Base-by-base conservation (phyloP, 30 jellyfish, hydroid and myxozoan genomes). In the Turritopsis dohrnii region DNA sequence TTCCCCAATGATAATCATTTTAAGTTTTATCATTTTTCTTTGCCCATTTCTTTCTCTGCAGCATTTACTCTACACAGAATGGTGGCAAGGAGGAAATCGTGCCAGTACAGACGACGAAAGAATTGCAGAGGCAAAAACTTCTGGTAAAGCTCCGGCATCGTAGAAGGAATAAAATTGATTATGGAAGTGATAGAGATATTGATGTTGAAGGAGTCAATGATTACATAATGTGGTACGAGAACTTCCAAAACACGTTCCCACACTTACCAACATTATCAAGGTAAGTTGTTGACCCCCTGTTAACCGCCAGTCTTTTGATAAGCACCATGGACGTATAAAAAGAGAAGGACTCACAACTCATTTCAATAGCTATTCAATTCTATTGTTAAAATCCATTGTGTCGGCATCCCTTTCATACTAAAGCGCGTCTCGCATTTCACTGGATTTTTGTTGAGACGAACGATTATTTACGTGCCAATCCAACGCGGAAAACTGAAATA, bases 161-260 rank as follows among this genome's bases (percentile, higher is more conserved):
- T 28, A 25, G 72, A 1, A 88, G 71, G 29, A 65, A 95, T 22
- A 53, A 65, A 69, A 81, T 89, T 28, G 99, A 94, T 53, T 94
- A 88, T 81, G 99, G 95, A 3, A 69, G 96, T 19, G 99, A 94
- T 53, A 79, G 97, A 27, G 99, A 94, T 72, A 83, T 94, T 16
- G 99, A 94, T 73, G 99, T 94, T 21, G 99, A 94, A 73, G 99
- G 99, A 7, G 99, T 94, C 20, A 91, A 85, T 74, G 99, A 94
- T 83, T 94, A 85, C 66, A 86, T 94, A 80, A 74, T 94, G 90
- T 94, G 99, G 99, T 80, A 85, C 79, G 99, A 94, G 79, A 94
- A 94, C 72, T 94, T 94, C 71, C 90, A 81, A 74, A 79, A 87
- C 5, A 96, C 88, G 7, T 29, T 29, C 26, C 83, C 89, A 28